Evolutionary conservation across 1,140 invertebrate species (phyloP), one percentile per base, ranked within the genome.

Genomic region (Drosophila lacteicornis): DNA sequence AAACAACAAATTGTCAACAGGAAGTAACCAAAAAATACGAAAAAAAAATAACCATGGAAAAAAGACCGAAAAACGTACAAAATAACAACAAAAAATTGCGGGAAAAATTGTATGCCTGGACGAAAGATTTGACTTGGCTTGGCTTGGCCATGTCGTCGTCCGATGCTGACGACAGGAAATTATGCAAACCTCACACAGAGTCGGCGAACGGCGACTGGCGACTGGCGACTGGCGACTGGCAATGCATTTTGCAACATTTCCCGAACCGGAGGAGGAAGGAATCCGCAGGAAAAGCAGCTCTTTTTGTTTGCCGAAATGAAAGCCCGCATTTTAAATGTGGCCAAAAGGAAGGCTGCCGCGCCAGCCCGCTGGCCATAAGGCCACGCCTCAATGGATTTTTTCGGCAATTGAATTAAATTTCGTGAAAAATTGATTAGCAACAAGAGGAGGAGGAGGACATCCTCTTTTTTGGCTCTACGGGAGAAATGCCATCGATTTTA

Each of bases 351-450:
- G 22, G 30, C 12, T 49, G 13, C 55, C 17, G 33, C 36, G 53
- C 19, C 53, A 40, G 49, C 47, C 88, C 80, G 80, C 75, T 75
- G 70, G 73, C 61, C 74, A 91, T 76, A 69, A 49, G 79, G 62
- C 61, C 76, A 92, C 78, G 91, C 78, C 82, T 92, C 87, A 92
- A 80, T 92, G 91, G 81, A 61, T 84, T 80, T 92, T 91, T 92
- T 91, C 76, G 91, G 85, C 88, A 92, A 92, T 92, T 92, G 88
- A 92, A 92, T 92, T 92, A 88, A 92, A 88, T 92, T 91, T 74
- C 74, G 81, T 92, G 66, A 91, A 92, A 91, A 92, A 92, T 91
- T 91, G 79, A 88, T 91, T 85, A 92, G 79, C 71, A 49, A 12
- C 22, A 49, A 2, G n/a, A 27, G 58, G 6, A 12, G 27, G 36